phyloP scores from a whole-genome alignment of 1,140 invertebrate species.

The Cotesia typhae region DNA sequence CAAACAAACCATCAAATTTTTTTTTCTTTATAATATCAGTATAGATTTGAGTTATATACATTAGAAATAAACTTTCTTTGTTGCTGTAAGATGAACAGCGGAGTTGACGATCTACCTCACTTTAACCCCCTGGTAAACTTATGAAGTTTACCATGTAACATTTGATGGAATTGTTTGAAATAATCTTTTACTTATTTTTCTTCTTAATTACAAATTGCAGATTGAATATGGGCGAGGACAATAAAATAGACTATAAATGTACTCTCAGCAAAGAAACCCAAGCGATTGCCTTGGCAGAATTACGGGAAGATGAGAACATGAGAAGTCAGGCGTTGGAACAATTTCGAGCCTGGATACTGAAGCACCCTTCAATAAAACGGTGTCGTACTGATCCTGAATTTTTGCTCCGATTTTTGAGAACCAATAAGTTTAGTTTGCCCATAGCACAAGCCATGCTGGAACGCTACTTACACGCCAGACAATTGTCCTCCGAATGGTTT shows the following conservation, averaged over 20 bases:
- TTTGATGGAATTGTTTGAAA: too few relatives aligned
- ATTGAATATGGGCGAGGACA: conserved; percentile 46
- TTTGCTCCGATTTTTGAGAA: conserved; percentile 82
- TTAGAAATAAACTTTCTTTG: too few relatives aligned
- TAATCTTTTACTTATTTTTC: neutral
- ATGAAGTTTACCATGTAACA: too few relatives aligned
- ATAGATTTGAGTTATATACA: too few relatives aligned
- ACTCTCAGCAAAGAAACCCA: conserved; percentile 62
- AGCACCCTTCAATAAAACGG: conserved; percentile 78
- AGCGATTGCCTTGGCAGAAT: conserved; percentile 72
- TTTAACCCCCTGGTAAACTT: too few relatives aligned
- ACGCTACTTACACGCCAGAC: conserved; percentile 83
- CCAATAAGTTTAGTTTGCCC: conserved; percentile 86
- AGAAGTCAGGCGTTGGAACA: conserved; percentile 75
- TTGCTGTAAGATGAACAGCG: too few relatives aligned
- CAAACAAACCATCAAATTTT: too few relatives aligned
- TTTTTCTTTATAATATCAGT: too few relatives aligned
- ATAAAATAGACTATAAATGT: conserved; percentile 50
- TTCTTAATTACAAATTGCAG: conserved; percentile 36
- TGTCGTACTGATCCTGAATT: conserved; percentile 82
- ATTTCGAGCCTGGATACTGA: conserved; percentile 79
- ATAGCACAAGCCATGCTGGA: conserved; percentile 86
- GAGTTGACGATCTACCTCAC: too few relatives aligned
- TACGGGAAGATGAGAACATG: conserved; percentile 76
- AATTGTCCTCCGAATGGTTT: conserved; percentile 86